Conservation (phyloP, 2,888 invertebrate species). For the Cantharis rustica region DNA sequence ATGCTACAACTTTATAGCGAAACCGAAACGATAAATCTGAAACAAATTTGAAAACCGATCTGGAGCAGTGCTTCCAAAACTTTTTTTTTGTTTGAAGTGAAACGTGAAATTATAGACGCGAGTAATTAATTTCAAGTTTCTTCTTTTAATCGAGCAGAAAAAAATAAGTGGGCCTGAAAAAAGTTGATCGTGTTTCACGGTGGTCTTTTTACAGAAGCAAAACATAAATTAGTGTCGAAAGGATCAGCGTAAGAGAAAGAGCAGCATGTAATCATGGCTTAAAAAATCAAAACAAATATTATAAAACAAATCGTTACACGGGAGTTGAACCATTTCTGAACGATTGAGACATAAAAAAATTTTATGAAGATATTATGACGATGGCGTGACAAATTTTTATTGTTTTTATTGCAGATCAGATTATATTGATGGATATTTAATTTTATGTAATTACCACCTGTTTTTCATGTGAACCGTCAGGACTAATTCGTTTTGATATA, state of each 20-base stretch:
- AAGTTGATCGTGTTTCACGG: conserved; percentile 11
- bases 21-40: background rate
- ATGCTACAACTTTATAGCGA: background rate
- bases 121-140: background rate
- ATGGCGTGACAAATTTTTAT: conserved; percentile 8
- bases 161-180: conserved; percentile 5
- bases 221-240: conserved; percentile 28
- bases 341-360: conserved; percentile 3
- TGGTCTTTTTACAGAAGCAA: conserved; percentile 26
- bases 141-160: background rate
- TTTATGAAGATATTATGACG: background rate
- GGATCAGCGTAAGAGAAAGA: conserved; percentile 14
- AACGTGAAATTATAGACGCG: background rate
- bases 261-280: conserved; percentile 32
- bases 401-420: background rate
- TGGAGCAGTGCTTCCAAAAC: background rate
- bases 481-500: conserved; percentile 13
- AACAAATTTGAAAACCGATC: background rate
- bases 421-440: conserved; percentile 21
- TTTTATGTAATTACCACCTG: conserved; percentile 21
- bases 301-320: conserved; percentile 31
- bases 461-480: conserved; percentile 13
- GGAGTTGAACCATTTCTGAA: conserved; percentile 19
- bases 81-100: background rate
- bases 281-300: conserved; percentile 35